Conservation (phyloP, 2,888 invertebrate species). For the Baccha elongata region DNA sequence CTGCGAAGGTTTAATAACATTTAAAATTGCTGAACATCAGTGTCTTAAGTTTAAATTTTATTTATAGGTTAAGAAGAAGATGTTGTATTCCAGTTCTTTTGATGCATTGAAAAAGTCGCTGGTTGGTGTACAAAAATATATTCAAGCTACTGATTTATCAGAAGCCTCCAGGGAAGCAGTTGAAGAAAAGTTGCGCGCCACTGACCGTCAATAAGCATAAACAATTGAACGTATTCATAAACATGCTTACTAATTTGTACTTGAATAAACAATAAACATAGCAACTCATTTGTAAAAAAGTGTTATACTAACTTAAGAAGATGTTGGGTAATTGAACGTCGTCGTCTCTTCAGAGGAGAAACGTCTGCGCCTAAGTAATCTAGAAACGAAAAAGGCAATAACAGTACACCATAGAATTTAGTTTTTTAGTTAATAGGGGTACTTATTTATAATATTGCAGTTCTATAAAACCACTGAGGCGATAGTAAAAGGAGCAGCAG, state of each 20-base stretch:
- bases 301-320: too few relatives aligned
- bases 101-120: conserved; percentile 98
- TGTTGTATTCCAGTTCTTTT: conserved; percentile 96
- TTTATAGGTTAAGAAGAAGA: conserved; percentile 89
- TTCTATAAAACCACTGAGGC: too few relatives aligned
- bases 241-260: conserved; percentile 73
- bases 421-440: too few relatives aligned
- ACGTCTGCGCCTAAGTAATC: too few relatives aligned
- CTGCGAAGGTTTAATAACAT: conserved; percentile 88
- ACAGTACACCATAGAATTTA: too few relatives aligned
- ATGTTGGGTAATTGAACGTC: too few relatives aligned
- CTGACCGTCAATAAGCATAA: conserved; percentile 91
- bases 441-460: too few relatives aligned
- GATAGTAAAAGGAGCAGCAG: too few relatives aligned
- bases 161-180: conserved; percentile 97
- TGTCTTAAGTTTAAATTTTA: conserved; percentile 18
- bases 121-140: conserved; percentile 98
- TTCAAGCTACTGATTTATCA: conserved; percentile 97
- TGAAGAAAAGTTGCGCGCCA: conserved; percentile 96
- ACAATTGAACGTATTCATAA: conserved; percentile 71
- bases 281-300: conserved; percentile 72
- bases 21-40: background rate
- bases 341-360: too few relatives aligned
- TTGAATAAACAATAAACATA: conserved; percentile 73
- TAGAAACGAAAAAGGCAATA: too few relatives aligned